A percentile compares a stretch with the other conserved stretches of the same genome.
Evolutionary conservation across 2,888 invertebrate species (phyloP).

Genomic region (Pachycephus smyrnensis): DNA sequence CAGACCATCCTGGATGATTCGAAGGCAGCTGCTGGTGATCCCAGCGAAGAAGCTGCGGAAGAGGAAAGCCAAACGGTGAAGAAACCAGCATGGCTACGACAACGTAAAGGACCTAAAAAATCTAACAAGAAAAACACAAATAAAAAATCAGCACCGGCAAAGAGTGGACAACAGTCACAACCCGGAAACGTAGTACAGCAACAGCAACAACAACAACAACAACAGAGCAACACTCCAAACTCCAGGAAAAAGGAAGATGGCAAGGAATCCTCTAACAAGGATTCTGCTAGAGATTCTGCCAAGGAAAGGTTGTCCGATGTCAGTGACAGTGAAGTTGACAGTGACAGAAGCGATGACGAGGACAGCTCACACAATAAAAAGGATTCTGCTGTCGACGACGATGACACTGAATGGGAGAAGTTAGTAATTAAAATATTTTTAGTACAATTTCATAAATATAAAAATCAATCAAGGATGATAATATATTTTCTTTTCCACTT

Average conservation of each 20-base stretch:
- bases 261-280: constrained; percentile 49
- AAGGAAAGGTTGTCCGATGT: constrained; percentile 48
- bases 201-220: constrained; percentile 29
- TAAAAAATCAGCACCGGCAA: constrained; percentile 52
- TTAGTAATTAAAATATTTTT: constrained; percentile 27
- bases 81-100: constrained; percentile 86
- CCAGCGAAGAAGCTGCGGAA: constrained; percentile 66
- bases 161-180: constrained; percentile 40
- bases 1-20: constrained; percentile 67
- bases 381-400: constrained; percentile 73
- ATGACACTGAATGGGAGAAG: constrained; percentile 94
- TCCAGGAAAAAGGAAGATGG: constrained; percentile 35
- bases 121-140: constrained; percentile 70
- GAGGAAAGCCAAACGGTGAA: constrained; percentile 72
- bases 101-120: constrained; percentile 74
- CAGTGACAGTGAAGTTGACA: constrained; percentile 68
- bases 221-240: constrained; percentile 35
- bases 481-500: not conserved
- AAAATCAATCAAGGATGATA: not conserved
- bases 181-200: constrained; percentile 28
- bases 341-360: constrained; percentile 70
- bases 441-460: not conserved
- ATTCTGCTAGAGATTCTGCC: constrained; percentile 41
- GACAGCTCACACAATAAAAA: constrained; percentile 70
- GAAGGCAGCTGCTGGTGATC: constrained; percentile 69